Percentiles rank a stretch among this genome's conserved stretches.
Conservation (phyloP, 2,888 invertebrate species). For the Cephus pygmeus region DNA sequence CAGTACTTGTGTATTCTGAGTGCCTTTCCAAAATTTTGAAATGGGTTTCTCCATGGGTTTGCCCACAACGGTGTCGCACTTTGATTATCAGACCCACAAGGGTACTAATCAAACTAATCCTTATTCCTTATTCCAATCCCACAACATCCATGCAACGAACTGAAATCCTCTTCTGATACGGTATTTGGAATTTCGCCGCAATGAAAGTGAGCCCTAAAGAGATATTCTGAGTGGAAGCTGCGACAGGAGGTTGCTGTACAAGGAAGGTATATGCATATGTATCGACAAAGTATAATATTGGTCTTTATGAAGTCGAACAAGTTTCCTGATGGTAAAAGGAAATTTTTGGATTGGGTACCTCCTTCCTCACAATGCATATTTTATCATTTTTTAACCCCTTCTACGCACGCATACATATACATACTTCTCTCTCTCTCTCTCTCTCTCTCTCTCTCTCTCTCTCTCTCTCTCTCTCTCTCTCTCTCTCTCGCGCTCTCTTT, state of each 20-base stretch:
- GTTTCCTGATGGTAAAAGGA: no score
- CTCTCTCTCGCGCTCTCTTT: no score
- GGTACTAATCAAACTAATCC: conserved; percentile 2
- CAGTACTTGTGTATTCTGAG: background rate
- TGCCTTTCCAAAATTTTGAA: background rate
- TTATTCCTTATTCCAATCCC: background rate
- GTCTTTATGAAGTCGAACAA: no score
- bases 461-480: no score
- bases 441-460: no score
- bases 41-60: background rate
- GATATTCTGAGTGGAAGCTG: background rate
- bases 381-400: no score
- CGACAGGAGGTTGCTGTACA: background rate
- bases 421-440: no score
- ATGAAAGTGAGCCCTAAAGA: background rate
- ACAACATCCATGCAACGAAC: background rate
- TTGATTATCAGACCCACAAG: conserved; percentile 2
- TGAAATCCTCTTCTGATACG: background rate
- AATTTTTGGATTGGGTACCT: no score
- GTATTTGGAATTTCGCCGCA: background rate
- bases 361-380: no score
- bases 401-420: no score
- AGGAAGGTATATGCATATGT: no score
- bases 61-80: background rate
- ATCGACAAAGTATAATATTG: no score